Conservation (phyloP, 1,140 invertebrate species). For the Magallana ariakensis region DNA sequence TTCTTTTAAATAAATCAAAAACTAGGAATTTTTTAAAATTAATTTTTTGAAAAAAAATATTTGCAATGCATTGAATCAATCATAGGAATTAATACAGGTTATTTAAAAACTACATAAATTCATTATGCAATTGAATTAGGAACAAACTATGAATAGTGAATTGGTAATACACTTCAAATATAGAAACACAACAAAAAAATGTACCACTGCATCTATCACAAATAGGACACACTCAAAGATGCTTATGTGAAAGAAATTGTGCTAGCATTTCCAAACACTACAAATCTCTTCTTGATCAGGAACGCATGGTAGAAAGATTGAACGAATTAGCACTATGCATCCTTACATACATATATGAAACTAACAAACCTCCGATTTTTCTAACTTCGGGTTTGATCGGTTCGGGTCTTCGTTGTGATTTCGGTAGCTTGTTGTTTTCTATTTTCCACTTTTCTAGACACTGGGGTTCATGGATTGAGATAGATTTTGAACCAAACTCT, state of each 20-base stretch:
- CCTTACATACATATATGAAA: neutral
- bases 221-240: too few relatives aligned
- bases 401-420: conserved; percentile 82
- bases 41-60: too few relatives aligned
- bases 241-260: too few relatives aligned
- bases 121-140: neutral
- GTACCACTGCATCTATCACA: neutral
- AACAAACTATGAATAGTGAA: neutral
- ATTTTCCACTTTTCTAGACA: conserved; percentile 88
- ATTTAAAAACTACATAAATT: too few relatives aligned
- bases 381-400: conserved; percentile 85
- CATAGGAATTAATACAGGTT: too few relatives aligned
- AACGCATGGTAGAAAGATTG: neutral
- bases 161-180: neutral
- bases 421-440: conserved; percentile 85
- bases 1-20: too few relatives aligned
- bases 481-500: conserved; percentile 87
- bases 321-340: neutral
- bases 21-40: too few relatives aligned
- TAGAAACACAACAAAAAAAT: neutral
- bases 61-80: too few relatives aligned
- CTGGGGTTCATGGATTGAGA: conserved; percentile 89
- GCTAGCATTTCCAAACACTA: too few relatives aligned
- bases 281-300: too few relatives aligned
- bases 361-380: conserved; percentile 70